phyloP scores from a whole-genome alignment of 2,888 invertebrate genomes.

The Hecatera dysodea region DNA sequence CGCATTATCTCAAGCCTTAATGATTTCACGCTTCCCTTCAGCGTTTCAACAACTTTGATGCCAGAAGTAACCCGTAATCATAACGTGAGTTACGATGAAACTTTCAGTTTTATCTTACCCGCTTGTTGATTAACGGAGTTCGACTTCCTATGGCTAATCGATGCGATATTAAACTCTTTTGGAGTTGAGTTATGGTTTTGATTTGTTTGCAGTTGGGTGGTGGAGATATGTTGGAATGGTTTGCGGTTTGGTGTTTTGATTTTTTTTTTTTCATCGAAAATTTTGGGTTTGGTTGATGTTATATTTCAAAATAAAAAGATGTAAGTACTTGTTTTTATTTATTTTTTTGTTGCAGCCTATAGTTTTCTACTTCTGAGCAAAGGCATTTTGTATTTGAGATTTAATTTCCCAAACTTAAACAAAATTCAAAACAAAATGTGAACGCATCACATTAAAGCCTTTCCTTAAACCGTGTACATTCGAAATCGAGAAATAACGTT shows the following conservation, averaged over 20 bases:
- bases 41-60: conserved; percentile 77
- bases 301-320: background rate
- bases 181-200: conserved; percentile 67
- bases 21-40: conserved; percentile 85
- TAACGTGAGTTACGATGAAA: conserved; percentile 84
- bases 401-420: no score
- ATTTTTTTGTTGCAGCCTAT: no score
- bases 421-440: conserved; percentile 47
- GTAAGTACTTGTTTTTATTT: no score
- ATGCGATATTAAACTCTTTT: conserved; percentile 77
- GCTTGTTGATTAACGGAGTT: conserved; percentile 80
- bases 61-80: conserved; percentile 77
- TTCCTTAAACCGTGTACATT: conserved; percentile 56
- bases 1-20: conserved; percentile 84
- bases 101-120: conserved; percentile 82
- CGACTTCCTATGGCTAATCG: conserved; percentile 82
- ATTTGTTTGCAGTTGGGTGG: conserved; percentile 29
- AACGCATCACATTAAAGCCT: conserved; percentile 47
- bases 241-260: conserved; percentile 8
- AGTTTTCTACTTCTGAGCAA: no score
- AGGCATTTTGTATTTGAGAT: no score
- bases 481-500: conserved; percentile 52
- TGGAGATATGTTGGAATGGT: conserved; percentile 25
- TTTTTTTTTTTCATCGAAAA: background rate
- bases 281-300: background rate